Conservation (phyloP, 2,113 vertebrate genomes). For the pig (Sus scrofa) region T2T-Sscrofa CM000830.6:44828001-44828500, state of each 20-base stretch:
- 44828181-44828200: neutral
- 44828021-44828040: constrained; percentile 16
- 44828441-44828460: neutral
- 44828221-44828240: constrained; percentile 49
- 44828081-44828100: constrained; percentile 24
- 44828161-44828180: neutral
- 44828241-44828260: constrained; percentile 17
- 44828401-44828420: constrained; percentile 15
- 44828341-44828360: neutral
- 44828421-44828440: constrained; percentile 22
- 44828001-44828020: constrained; percentile 38
- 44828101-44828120: constrained; percentile 15
- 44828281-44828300: constrained; percentile 26
- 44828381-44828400: constrained; percentile 7
- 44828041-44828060: constrained; percentile 46
- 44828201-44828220: neutral
- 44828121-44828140: constrained; percentile 48
- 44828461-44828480: too few relatives aligned
- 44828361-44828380: neutral
- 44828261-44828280: constrained; percentile 51
- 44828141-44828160: neutral
- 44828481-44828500: too few relatives aligned
- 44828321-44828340: neutral
- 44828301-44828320: constrained; percentile 21
- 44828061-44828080: constrained; percentile 29